Percentiles rank a stretch among this genome's conserved stretches.
Conservation (phyloP, 2,888 invertebrate genomes). For the Anagyrus pseudococci region DNA sequence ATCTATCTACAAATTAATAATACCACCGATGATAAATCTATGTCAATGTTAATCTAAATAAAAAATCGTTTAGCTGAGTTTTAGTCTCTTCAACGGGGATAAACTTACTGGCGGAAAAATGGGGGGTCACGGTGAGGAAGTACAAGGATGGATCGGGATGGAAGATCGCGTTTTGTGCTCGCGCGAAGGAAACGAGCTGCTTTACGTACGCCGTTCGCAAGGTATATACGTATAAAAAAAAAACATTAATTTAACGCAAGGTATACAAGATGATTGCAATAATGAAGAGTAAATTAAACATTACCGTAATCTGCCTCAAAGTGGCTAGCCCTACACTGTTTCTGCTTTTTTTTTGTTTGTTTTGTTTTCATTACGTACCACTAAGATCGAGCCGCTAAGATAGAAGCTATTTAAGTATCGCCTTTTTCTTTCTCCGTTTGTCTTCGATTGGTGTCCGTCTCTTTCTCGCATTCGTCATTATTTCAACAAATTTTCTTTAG, state of each 20-base stretch:
- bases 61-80: no score
- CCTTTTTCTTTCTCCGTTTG: slow-evolving; percentile 43
- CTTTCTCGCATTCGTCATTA: slow-evolving; percentile 39
- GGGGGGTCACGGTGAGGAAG: no score
- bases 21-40: slow-evolving; percentile 45
- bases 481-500: neutral
- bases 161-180: no score
- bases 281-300: slow-evolving; percentile 49
- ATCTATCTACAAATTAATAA: slow-evolving; percentile 55
- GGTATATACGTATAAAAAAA: no score
- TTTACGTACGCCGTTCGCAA: no score
- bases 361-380: slow-evolving; percentile 42
- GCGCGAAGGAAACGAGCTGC: no score
- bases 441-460: slow-evolving; percentile 56
- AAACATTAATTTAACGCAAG: no score
- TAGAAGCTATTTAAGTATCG: slow-evolving; percentile 53
- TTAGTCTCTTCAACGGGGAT: no score
- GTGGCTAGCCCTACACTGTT: slow-evolving; percentile 52
- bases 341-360: no score
- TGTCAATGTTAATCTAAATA: slow-evolving; percentile 23
- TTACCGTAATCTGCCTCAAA: slow-evolving; percentile 53
- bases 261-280: slow-evolving; percentile 17
- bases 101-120: no score
- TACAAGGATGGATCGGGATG: no score
- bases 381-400: slow-evolving; percentile 50